Percentiles rank a stretch among this genome's conserved stretches.
phyloP scores from a whole-genome alignment of 1,140 invertebrate genomes.

The Cydia amplana region DNA sequence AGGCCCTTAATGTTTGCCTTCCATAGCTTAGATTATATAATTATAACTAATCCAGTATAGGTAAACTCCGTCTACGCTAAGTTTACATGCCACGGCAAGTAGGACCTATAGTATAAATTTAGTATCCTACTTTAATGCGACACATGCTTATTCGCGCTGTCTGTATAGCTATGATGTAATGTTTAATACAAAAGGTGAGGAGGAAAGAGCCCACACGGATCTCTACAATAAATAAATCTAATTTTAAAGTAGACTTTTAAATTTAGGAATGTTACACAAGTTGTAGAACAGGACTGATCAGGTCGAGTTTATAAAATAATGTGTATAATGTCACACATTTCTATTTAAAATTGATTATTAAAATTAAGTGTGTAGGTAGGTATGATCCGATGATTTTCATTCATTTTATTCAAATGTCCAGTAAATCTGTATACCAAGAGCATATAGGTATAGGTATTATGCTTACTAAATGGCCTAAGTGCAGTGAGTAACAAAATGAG shows the following conservation, averaged over 20 bases:
- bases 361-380: background rate
- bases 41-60: too few relatives aligned
- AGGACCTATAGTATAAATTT: background rate
- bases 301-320: background rate
- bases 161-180: background rate
- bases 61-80: background rate
- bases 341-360: background rate
- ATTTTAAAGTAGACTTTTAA: background rate
- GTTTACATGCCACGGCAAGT: background rate
- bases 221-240: background rate
- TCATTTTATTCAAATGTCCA: background rate
- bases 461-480: background rate
- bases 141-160: background rate
- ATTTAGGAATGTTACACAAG: background rate
- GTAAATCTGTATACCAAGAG: background rate
- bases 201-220: background rate
- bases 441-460: too few relatives aligned
- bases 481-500: background rate
- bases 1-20: too few relatives aligned
- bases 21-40: too few relatives aligned
- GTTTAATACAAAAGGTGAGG: background rate
- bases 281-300: background rate
- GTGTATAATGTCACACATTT: background rate
- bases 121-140: background rate
- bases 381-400: background rate